Evolutionary conservation across 2,888 invertebrate genomes (phyloP), one percentile per base, ranked within the genome.

Genomic region (Drymonia ruficornis): DNA sequence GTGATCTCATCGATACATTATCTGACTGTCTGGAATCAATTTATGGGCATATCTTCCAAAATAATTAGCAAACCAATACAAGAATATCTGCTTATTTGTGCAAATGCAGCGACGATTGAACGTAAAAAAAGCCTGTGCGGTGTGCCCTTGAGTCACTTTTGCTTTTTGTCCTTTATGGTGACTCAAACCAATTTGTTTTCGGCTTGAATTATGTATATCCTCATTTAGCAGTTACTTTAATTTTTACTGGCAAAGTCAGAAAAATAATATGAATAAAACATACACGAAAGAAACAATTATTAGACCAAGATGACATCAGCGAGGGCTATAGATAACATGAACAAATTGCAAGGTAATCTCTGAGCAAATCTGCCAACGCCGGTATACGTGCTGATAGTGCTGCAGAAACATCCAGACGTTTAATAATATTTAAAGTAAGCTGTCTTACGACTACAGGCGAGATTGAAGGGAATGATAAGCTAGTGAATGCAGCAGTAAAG

Each of bases 251-350:
- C 11, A 4, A 12, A n/a, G 38, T 15, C n/a, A 43, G 4, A 0
- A 43, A 18, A 43, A 19, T 19, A 15, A 13, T 15, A 15, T 15
- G 11, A 19, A 45, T n/a, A 45, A 2, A 8, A 46, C n/a, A 15
- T n/a, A 9, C 9, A 5, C 19, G n/a, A 23, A 44, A n/a, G 7
- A 44, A 18, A 44, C 44, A 13, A 38, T 23, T 29, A 46, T 29
- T 28, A 29, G 28, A 46, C 43, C 50, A 31, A 44, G n/a, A 42
- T 49, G 50, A 57, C 45, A 56, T 59, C 54, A 58, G 53, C 51
- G 34, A 8, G 48, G n/a, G 19, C 13, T 12, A 11, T 8, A 47
- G 56, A 53, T 53, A 56, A 19, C 36, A 29, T 38, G 53, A 50
- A 42, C 50, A 50, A 50, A 53, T 50, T 53, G 50, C 48, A 50